Evolutionary conservation across 2,113 vertebrate genomes (phyloP).

Genomic region (Myrmecobius fasciatus): DNA sequence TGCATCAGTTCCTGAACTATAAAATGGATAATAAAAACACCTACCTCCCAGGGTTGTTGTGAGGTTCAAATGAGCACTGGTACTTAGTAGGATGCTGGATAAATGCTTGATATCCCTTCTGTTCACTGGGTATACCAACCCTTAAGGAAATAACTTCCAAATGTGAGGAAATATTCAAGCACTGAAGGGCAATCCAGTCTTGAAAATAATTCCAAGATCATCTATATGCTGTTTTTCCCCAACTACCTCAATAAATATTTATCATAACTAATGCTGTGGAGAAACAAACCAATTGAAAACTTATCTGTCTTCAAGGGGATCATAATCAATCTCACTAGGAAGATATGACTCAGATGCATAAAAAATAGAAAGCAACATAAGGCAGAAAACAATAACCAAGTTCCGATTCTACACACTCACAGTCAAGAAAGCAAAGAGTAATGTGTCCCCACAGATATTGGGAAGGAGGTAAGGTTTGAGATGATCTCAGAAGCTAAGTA

Average conservation of each 20-base stretch:
- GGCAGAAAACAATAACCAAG: neutral
- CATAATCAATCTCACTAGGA: neutral
- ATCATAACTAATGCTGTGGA: neutral
- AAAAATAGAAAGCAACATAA: neutral
- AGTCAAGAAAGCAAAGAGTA: neutral
- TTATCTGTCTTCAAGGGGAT: neutral
- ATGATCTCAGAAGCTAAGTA: neutral
- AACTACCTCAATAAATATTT: neutral
- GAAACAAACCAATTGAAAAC: neutral
- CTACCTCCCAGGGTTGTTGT: neutral
- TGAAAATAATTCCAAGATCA: neutral
- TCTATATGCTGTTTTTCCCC: neutral
- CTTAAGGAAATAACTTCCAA: neutral
- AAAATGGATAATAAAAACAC: neutral
- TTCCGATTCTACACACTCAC: neutral
- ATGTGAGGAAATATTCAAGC: neutral
- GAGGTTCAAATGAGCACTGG: neutral
- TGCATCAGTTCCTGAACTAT: neutral
- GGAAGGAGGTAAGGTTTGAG: neutral
- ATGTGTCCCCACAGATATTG: neutral
- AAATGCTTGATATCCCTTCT: neutral
- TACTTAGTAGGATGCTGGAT: neutral
- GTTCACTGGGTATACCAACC: neutral
- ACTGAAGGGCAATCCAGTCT: neutral
- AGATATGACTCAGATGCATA: neutral